phyloP scores from a whole-genome alignment of 2,888 invertebrate species.

The Protodeltote pygarga region DNA sequence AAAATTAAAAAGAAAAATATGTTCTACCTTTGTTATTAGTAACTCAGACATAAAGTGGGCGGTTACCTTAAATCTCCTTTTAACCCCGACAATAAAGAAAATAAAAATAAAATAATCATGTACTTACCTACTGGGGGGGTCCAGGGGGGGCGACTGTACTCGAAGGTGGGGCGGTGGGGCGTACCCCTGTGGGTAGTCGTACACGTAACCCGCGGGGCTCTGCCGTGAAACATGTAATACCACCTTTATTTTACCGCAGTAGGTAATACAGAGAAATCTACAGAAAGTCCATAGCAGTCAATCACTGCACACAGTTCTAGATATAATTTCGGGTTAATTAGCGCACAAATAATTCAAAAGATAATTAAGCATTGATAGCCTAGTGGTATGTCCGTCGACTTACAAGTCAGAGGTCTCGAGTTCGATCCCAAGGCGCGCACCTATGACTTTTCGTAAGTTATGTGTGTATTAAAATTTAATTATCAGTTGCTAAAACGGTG shows the following conservation, averaged over 20 bases:
- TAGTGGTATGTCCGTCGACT: too few species aligned
- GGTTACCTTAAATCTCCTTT: conserved; percentile 21
- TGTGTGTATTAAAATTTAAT: too few species aligned
- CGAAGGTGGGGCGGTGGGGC: conserved; percentile 77
- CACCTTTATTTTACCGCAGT: conserved; percentile 40
- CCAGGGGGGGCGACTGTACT: conserved; percentile 77
- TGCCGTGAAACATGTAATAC: conserved; percentile 49
- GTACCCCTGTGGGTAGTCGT: conserved; percentile 82
- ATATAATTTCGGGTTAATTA: too few species aligned
- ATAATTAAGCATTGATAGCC: too few species aligned
- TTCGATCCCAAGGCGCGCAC: too few species aligned
- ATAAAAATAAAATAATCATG: conserved; percentile 30
- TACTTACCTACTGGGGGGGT: conserved; percentile 69
- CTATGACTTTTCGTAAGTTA: too few species aligned
- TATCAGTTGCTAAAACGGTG: too few species aligned
- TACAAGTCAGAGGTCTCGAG: too few species aligned
- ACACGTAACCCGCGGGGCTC: conserved; percentile 78
- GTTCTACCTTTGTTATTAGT: not conserved
- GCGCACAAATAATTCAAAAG: too few species aligned
- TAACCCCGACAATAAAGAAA: conserved; percentile 11
- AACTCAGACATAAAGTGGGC: not conserved
- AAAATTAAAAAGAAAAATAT: not conserved
- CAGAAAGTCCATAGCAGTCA: conserved; percentile 11
- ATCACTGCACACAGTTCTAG: too few species aligned
- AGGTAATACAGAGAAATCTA: not conserved